Percentiles rank a stretch among this genome's conserved stretches.
phyloP scores from a whole-genome alignment of 1,140 invertebrate species.

The Leptinotarsa defecta region DNA sequence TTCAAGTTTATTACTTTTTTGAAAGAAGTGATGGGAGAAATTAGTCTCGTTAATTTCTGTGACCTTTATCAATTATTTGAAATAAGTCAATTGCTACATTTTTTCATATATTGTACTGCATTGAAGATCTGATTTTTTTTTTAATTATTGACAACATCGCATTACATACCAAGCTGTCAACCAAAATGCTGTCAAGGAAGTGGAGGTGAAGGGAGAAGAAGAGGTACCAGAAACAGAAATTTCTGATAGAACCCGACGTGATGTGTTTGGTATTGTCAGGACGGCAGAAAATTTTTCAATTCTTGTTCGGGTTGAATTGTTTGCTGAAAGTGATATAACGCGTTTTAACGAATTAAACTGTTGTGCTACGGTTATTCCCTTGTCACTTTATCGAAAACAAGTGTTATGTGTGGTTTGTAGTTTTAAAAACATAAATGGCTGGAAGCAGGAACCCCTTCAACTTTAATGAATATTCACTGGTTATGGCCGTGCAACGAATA shows the following conservation, averaged over 20 bases:
- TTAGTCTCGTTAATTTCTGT: too few species aligned
- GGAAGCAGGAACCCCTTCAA: conserved; percentile 5
- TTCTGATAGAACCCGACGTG: neutral
- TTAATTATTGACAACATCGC: neutral
- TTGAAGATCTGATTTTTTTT: neutral
- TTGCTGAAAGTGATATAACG: too few species aligned
- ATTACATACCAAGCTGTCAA: neutral
- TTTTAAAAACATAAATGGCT: conserved; percentile 4
- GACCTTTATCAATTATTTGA: too few species aligned
- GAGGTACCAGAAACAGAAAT: neutral
- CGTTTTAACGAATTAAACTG: too few species aligned
- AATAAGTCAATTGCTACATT: too few species aligned
- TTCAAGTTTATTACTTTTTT: too few species aligned
- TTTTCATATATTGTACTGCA: too few species aligned
- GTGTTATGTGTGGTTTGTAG: neutral
- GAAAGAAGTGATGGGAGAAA: too few species aligned
- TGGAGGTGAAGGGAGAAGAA: neutral
- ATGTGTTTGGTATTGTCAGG: neutral
- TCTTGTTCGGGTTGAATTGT: too few species aligned
- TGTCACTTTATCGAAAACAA: neutral
- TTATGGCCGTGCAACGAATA: neutral
- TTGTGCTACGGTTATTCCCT: too few species aligned
- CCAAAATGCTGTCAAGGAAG: neutral
- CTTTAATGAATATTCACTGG: neutral
- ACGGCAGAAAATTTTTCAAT: too few species aligned